Evolutionary conservation across 2,888 invertebrate genomes (phyloP), one percentile per base, ranked within the genome.

Genomic region (Parapristionchus giblindavisi): DNA sequence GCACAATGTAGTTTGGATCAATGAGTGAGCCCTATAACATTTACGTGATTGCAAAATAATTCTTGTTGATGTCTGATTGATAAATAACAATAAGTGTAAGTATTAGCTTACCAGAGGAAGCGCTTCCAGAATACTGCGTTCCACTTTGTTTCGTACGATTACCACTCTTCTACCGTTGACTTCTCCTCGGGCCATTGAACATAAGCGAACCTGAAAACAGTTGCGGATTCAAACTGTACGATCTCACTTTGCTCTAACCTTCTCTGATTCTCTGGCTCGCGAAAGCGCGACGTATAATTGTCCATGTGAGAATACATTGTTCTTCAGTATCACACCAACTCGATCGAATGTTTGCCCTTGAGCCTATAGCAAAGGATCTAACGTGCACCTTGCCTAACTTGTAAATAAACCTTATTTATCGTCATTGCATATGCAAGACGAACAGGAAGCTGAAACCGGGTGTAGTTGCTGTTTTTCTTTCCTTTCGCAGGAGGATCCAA

Each of bases 341-440:
- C 29, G 24, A 2, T 65, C 65, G 38, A 65, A 65, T 1, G 65
- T 65, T n/a, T 65, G 65, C 1, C 65, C 65, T 65, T 65, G 65
- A 2, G 40, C 24, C 65, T 65, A 3, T n/a, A n/a, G n/a, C n/a
- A n/a, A 65, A 2, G 8, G 21, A 34, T n/a, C n/a, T n/a, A n/a
- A n/a, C n/a, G n/a, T n/a, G n/a, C n/a, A n/a, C n/a, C n/a, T n/a
- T n/a, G n/a, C n/a, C n/a, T n/a, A n/a, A n/a, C n/a, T n/a, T n/a
- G n/a, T n/a, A n/a, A n/a, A n/a, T n/a, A n/a, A n/a, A 65, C 65
- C 43, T 65, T 65, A 21, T 43, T 65, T 27, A 65, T 65, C 1
- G 65, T 43, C 65, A 65, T 43, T 1, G 65, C 43, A 24, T 43
- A 65, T 24, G 65, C 40, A 1, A 65, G 43, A 6, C 65, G 43